Percentiles rank a stretch among this genome's conserved stretches.
These are phyloP conservation scores for Pediacus dermestoides DNA, from an alignment of 2,888 invertebrate species.

Conservation along the genomic window DNA sequence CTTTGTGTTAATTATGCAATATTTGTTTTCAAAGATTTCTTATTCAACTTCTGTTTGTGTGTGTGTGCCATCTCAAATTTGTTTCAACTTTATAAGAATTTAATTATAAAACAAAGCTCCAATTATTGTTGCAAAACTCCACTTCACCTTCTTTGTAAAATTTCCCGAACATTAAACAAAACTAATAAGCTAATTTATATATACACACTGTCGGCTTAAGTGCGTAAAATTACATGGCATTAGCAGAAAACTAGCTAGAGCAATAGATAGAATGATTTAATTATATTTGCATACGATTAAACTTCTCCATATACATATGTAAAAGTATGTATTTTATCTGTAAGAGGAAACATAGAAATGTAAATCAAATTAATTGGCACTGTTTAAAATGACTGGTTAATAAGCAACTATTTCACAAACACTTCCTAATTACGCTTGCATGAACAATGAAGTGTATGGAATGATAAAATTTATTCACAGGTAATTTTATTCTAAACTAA, in stretches of 20 bases:
- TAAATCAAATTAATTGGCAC: constrained; percentile 30
- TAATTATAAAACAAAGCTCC: too few species aligned
- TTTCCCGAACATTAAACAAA: constrained; percentile 7
- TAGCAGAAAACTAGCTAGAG: constrained; percentile 16
- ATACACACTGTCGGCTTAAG: neutral
- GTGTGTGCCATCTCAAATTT: too few species aligned
- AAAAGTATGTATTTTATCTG: constrained; percentile 16
- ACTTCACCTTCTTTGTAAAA: too few species aligned
- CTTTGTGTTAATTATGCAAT: constrained; percentile 45
- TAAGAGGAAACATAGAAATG: constrained; percentile 26
- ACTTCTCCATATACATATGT: constrained; percentile 4
- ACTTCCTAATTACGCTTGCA: constrained; percentile 29
- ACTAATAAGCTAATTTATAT: constrained; percentile 6
- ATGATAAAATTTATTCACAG: constrained; percentile 34
- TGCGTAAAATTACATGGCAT: constrained; percentile 22
- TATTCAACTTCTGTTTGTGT: too few species aligned
- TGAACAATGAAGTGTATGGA: constrained; percentile 29
- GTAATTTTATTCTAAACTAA: constrained; percentile 30
- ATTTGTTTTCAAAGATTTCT: constrained; percentile 44
- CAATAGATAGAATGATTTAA: constrained; percentile 12
- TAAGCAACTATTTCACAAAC: constrained; percentile 28
- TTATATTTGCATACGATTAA: constrained; percentile 14
- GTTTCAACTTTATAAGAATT: too few species aligned
- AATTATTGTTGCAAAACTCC: too few species aligned
- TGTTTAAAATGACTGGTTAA: constrained; percentile 26